Conservation (phyloP, 2,113 vertebrate genomes). For the Crotalus viridis region DNA sequence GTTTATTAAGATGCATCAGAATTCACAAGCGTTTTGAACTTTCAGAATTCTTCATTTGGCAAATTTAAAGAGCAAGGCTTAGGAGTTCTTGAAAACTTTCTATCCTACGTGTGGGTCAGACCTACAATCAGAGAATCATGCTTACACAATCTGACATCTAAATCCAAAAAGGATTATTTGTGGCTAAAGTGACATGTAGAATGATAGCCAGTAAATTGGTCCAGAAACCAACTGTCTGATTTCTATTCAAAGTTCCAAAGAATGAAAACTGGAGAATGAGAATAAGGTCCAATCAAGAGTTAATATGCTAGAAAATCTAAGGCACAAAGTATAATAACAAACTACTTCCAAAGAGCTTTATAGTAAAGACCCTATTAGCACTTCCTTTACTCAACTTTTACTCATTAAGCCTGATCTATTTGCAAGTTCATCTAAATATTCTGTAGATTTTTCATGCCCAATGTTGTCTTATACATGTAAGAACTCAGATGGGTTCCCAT, state of each 20-base stretch:
- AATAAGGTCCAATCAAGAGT: background rate
- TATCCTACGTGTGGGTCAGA: background rate
- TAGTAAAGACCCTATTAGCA: background rate
- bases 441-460: background rate
- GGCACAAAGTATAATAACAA: background rate
- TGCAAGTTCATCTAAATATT: background rate
- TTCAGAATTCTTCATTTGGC: background rate
- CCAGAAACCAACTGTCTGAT: background rate
- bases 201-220: background rate
- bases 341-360: background rate
- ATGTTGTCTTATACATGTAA: background rate
- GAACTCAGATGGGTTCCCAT: background rate
- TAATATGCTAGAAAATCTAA: background rate
- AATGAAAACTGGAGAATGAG: background rate
- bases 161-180: background rate
- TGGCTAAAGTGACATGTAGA: background rate
- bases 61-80: background rate
- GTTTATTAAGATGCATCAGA: background rate
- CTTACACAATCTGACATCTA: background rate
- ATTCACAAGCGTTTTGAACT: background rate
- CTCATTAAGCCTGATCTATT: background rate
- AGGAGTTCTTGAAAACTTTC: background rate
- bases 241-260: background rate
- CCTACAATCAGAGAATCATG: background rate
- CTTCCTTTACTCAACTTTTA: background rate